Conservation (phyloP, 2,888 invertebrate genomes). For the Palloptera scutellata region DNA sequence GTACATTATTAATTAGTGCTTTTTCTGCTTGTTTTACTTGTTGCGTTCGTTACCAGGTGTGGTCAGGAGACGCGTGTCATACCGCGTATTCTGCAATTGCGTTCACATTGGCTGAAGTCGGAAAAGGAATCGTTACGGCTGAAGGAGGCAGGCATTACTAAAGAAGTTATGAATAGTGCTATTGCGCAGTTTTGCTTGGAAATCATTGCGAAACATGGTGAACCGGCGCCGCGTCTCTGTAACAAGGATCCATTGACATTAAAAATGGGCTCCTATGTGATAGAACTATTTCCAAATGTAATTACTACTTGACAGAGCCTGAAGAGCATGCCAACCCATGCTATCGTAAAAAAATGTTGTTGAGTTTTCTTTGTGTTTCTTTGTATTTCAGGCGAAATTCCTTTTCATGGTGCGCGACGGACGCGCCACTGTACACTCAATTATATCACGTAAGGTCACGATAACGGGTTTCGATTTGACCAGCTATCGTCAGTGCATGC, state of each 20-base stretch:
- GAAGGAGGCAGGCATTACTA: slow-evolving; percentile 92
- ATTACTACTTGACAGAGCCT: slow-evolving; percentile 27
- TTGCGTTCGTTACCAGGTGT: slow-evolving; percentile 71
- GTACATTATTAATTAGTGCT: not conserved
- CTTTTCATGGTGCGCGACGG: slow-evolving; percentile 98
- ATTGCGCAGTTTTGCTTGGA: slow-evolving; percentile 96
- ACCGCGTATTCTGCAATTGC: slow-evolving; percentile 93
- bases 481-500: slow-evolving; percentile 92
- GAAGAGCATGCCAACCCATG: too few species aligned
- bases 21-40: not conserved
- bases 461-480: slow-evolving; percentile 88
- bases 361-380: slow-evolving; percentile 2
- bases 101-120: slow-evolving; percentile 92
- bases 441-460: slow-evolving; percentile 90
- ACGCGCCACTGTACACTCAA: slow-evolving; percentile 97
- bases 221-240: slow-evolving; percentile 92
- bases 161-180: slow-evolving; percentile 92
- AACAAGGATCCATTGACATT: slow-evolving; percentile 99
- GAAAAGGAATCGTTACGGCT: slow-evolving; percentile 90
- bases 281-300: slow-evolving; percentile 91
- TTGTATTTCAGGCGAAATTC: slow-evolving; percentile 78
- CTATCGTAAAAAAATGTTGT: too few species aligned
- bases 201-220: slow-evolving; percentile 95
- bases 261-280: slow-evolving; percentile 94
- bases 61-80: slow-evolving; percentile 98